Conservation (phyloP, 2,113 vertebrate genomes). For the Coreoperca whiteheadi region DNA sequence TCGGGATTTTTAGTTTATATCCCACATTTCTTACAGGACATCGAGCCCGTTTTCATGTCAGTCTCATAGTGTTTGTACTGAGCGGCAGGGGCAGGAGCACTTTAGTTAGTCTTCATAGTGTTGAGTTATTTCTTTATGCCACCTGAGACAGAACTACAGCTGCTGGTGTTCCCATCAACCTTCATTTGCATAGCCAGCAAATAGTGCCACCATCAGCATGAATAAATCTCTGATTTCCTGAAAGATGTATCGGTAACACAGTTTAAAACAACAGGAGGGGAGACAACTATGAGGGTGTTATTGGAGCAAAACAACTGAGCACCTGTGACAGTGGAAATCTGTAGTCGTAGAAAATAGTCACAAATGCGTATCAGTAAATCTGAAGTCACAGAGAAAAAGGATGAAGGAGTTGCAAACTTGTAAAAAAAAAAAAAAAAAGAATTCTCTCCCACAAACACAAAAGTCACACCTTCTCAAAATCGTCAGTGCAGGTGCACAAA, state of each 20-base stretch:
- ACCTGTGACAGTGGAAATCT: too few relatives aligned
- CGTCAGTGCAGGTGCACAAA: too few relatives aligned
- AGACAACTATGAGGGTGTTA: too few relatives aligned
- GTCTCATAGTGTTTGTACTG: background rate
- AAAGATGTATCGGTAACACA: background rate
- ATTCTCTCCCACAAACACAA: too few relatives aligned
- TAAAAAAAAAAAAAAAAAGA: too few relatives aligned
- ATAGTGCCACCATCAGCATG: background rate
- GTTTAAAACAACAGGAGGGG: background rate
- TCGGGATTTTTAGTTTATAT: slow-evolving; percentile 2
- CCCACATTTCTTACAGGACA: background rate
- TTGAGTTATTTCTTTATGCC: background rate
- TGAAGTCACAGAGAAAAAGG: too few relatives aligned
- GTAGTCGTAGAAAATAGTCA: too few relatives aligned
- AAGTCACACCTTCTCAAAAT: too few relatives aligned
- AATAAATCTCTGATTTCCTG: background rate
- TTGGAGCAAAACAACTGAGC: too few relatives aligned
- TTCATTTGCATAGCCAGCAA: background rate
- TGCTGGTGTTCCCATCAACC: slow-evolving; percentile 9
- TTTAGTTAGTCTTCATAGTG: background rate
- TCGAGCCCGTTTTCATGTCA: background rate
- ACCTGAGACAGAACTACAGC: too few relatives aligned
- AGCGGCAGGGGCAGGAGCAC: background rate
- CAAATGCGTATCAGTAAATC: too few relatives aligned
- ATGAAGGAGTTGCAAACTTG: too few relatives aligned